A percentile compares a stretch with the other conserved stretches of the same genome.
Conservation (phyloP, 2,888 invertebrate species). For the Marronus borbonicus region DNA sequence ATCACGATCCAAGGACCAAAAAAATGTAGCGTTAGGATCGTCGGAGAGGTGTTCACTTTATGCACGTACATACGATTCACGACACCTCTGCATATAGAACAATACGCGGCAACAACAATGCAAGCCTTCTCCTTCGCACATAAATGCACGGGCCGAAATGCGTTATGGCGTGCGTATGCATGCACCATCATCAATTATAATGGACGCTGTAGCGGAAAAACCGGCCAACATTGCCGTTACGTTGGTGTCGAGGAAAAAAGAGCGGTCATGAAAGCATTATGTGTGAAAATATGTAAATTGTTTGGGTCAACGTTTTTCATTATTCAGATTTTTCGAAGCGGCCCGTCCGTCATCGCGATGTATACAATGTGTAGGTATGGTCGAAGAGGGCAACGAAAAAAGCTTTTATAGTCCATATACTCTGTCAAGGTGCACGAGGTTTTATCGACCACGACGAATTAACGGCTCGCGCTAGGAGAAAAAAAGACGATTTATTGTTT, state of each 20-base stretch:
- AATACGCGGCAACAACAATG: slow-evolving; percentile 9
- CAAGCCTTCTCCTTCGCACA: neutral
- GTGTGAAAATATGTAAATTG: slow-evolving; percentile 50
- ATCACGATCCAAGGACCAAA: no score
- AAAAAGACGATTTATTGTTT: slow-evolving; percentile 32
- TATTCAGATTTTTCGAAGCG: slow-evolving; percentile 43
- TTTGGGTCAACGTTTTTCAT: slow-evolving; percentile 48
- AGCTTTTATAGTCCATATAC: slow-evolving; percentile 32
- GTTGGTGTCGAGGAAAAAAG: slow-evolving; percentile 7
- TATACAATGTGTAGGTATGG: slow-evolving; percentile 10
- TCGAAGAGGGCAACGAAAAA: neutral
- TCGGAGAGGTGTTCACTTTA: neutral
- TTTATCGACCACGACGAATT: slow-evolving; percentile 32
- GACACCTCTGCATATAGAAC: slow-evolving; percentile 7
- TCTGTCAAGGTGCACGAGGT: slow-evolving; percentile 5
- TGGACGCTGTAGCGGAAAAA: slow-evolving; percentile 21
- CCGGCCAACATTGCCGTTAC: slow-evolving; percentile 10
- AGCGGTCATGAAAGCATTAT: slow-evolving; percentile 46
- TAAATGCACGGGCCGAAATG: slow-evolving; percentile 28
- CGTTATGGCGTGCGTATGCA: slow-evolving; percentile 23
- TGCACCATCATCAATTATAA: slow-evolving; percentile 34
- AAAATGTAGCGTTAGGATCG: neutral
- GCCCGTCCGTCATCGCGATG: slow-evolving; percentile 26
- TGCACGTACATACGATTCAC: slow-evolving; percentile 12
- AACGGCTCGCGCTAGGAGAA: neutral